These are phyloP conservation scores for Edolisoma coerulescens DNA, from an alignment of 2,113 vertebrate species.

Conservation along the genomic window DNA sequence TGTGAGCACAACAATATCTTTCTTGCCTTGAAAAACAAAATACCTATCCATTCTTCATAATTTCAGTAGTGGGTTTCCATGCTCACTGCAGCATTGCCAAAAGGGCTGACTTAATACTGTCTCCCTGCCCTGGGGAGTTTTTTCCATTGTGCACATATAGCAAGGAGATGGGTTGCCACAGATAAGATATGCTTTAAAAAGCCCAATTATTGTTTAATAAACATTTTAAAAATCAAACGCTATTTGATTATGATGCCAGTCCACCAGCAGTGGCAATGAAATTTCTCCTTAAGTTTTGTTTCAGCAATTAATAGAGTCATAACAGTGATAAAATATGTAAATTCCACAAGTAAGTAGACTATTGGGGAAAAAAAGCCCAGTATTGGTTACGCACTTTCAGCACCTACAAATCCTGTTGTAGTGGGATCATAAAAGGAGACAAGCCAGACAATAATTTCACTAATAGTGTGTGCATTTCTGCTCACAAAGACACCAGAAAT, in stretches of 20 bases:
- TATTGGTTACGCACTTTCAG: not conserved
- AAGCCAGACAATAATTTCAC: not conserved
- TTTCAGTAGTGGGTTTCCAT: not conserved
- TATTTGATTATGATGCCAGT: not conserved
- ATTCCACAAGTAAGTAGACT: not conserved
- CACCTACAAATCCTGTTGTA: not conserved
- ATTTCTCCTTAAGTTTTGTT: not conserved
- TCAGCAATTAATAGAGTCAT: not conserved
- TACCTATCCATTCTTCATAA: not conserved
- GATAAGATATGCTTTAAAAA: not conserved
- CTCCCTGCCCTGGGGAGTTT: not conserved
- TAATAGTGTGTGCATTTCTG: not conserved
- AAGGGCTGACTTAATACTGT: not conserved
- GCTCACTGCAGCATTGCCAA: not conserved
- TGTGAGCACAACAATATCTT: not conserved
- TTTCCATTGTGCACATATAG: not conserved
- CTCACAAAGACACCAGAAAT: not conserved
- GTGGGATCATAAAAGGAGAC: not conserved
- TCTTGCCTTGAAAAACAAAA: not conserved
- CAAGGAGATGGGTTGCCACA: not conserved
- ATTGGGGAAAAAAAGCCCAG: rapidly evolving
- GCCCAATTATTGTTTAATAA: not conserved
- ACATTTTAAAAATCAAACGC: not conserved
- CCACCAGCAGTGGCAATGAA: not conserved
- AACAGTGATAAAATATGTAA: not conserved